Conservation (phyloP, 1,140 invertebrate species). For the Glossosoma conforme region DNA sequence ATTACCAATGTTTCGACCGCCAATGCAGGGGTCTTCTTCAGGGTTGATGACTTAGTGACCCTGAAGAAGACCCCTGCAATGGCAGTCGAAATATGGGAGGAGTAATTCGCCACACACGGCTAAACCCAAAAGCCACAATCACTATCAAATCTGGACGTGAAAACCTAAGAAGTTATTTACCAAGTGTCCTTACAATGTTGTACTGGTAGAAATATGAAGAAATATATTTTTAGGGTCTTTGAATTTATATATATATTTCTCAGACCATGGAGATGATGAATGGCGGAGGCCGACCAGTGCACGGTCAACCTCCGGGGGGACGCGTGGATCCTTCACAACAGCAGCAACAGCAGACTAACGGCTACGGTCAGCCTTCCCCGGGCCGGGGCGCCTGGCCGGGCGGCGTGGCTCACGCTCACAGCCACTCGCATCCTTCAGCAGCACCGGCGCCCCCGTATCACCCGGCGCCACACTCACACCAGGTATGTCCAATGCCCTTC, state of each 20-base stretch:
- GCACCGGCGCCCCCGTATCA: constrained; percentile 44
- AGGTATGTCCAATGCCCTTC: constrained; percentile 23
- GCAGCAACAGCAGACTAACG: constrained; percentile 48
- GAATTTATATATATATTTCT: constrained; percentile 12
- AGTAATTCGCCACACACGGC: too few relatives aligned
- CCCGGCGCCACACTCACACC: constrained; percentile 45
- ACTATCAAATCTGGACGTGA: too few relatives aligned
- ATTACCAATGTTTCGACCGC: too few relatives aligned
- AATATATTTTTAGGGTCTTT: constrained; percentile 8
- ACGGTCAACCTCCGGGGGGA: constrained; percentile 9
- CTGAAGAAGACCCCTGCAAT: too few relatives aligned
- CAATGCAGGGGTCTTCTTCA: too few relatives aligned
- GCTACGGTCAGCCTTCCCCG: constrained; percentile 16
- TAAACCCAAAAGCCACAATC: too few relatives aligned
- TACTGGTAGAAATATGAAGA: too few relatives aligned
- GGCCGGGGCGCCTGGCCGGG: constrained; percentile 24
- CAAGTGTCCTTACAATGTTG: too few relatives aligned
- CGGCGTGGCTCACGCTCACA: constrained; percentile 48
- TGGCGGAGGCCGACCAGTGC: constrained; percentile 3
- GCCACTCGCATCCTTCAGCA: constrained; percentile 50
- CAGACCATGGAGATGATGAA: constrained; percentile 27
- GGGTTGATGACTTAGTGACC: too few relatives aligned
- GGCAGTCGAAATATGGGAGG: too few relatives aligned
- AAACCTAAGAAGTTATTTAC: too few relatives aligned
- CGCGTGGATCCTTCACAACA: constrained; percentile 43